phyloP scores from a whole-genome alignment of 2,888 invertebrate genomes.

The Pterostichus madidus region DNA sequence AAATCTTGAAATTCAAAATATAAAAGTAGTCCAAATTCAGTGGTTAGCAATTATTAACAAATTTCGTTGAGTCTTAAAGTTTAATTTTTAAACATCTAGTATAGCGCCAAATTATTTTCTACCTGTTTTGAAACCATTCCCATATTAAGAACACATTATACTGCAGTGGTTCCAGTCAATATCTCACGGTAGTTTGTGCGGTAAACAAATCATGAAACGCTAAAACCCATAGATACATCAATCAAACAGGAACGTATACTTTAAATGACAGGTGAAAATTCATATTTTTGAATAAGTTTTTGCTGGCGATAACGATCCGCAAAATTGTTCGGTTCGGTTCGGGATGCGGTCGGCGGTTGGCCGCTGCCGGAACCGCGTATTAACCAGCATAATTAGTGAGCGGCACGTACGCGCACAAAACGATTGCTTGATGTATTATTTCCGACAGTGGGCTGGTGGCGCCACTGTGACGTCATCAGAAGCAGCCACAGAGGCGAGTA shows the following conservation, averaged over 20 bases:
- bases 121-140: slow-evolving; percentile 44
- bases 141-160: slow-evolving; percentile 42
- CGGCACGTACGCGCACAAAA: slow-evolving; percentile 57
- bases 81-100: slow-evolving; percentile 72
- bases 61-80: slow-evolving; percentile 71
- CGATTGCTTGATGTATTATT: slow-evolving; percentile 64
- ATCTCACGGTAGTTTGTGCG: neutral
- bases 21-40: slow-evolving; percentile 72
- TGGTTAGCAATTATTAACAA: slow-evolving; percentile 73
- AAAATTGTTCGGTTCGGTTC: slow-evolving; percentile 49
- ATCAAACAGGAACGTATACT: slow-evolving; percentile 75
- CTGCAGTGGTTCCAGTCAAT: slow-evolving; percentile 1
- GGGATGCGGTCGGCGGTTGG: slow-evolving; percentile 45
- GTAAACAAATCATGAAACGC: slow-evolving; percentile 71
- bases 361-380: slow-evolving; percentile 63
- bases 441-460: slow-evolving; percentile 64
- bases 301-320: slow-evolving; percentile 62
- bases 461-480: slow-evolving; percentile 46
- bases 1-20: slow-evolving; percentile 70
- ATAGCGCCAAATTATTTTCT: slow-evolving; percentile 74
- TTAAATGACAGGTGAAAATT: slow-evolving; percentile 75
- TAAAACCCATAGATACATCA: slow-evolving; percentile 72
- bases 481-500: neutral
- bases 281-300: slow-evolving; percentile 68
- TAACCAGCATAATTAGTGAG: slow-evolving; percentile 64